Evolutionary conservation across 2,797 vertebrate species (phyloP).

Genomic region (Cercopithecus petaurista): DNA sequence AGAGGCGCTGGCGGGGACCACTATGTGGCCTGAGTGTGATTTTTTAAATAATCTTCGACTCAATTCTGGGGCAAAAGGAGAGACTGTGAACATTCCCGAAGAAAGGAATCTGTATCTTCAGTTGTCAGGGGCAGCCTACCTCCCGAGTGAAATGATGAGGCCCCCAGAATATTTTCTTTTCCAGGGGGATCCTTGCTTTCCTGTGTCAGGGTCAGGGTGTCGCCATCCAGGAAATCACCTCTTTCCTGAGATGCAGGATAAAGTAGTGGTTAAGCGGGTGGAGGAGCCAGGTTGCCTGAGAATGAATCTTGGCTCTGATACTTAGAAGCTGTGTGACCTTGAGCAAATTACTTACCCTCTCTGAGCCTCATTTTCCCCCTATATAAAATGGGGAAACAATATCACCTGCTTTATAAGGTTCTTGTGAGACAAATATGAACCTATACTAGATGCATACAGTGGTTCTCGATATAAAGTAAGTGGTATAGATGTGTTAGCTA

Average conservation of each 20-base stretch:
- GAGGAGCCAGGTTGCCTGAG: not conserved
- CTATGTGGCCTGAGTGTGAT: not conserved
- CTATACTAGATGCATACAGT: rapidly evolving
- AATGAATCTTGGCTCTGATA: not conserved
- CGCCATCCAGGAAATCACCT: not conserved
- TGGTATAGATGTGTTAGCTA: not conserved
- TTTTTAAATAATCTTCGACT: not conserved
- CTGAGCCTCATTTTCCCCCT: not conserved
- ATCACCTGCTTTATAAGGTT: not conserved
- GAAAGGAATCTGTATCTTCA: not conserved
- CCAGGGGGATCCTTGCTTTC: not conserved
- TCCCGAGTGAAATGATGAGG: not conserved
- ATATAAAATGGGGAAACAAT: not conserved
- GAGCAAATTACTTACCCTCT: not conserved
- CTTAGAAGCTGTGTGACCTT: conserved; percentile 33
- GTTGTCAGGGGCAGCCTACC: not conserved
- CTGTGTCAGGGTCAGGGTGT: not conserved
- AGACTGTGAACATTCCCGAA: not conserved
- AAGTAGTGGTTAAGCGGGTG: not conserved
- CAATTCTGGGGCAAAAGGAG: not conserved
- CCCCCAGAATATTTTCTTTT: not conserved
- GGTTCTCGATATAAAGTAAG: not conserved
- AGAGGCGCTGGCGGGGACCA: rapidly evolving
- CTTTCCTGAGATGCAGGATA: not conserved
- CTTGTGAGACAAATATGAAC: not conserved